Percentiles rank a stretch among this genome's conserved stretches.
Conservation (phyloP, 2,113 vertebrate genomes). For the Corythaixoides concolor region DNA sequence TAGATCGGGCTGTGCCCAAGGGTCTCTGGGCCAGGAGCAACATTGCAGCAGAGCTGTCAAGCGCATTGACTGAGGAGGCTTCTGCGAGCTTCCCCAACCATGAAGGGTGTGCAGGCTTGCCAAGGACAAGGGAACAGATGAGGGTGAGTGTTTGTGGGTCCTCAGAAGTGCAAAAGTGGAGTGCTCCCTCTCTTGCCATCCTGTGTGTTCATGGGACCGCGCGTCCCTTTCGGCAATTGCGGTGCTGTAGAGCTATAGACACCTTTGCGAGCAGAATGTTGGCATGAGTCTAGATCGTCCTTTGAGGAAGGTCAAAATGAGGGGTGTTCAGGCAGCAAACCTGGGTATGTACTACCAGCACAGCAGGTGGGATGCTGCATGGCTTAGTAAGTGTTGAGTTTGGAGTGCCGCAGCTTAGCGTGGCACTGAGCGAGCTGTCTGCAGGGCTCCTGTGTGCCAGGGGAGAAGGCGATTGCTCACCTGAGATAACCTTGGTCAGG, state of each 20-base stretch:
- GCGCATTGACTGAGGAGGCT: not conserved
- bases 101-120: not conserved
- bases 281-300: not conserved
- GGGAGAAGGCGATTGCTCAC: not conserved
- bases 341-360: not conserved
- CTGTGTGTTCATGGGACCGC: too few species aligned
- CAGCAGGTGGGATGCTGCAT: not conserved
- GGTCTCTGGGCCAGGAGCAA: not conserved
- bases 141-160: not conserved
- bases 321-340: not conserved
- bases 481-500: not conserved
- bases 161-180: not conserved
- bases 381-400: not conserved
- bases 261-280: not conserved
- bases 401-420: not conserved
- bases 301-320: not conserved
- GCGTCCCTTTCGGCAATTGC: not conserved
- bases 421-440: not conserved
- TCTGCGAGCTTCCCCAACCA: not conserved
- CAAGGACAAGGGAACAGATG: not conserved
- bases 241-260: not conserved
- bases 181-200: not conserved
- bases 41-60: not conserved
- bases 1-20: not conserved
- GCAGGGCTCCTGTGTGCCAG: rapidly evolving